Base-by-base conservation (phyloP, 1,140 invertebrate species). In the Panagrolaimus sp. region DNA sequence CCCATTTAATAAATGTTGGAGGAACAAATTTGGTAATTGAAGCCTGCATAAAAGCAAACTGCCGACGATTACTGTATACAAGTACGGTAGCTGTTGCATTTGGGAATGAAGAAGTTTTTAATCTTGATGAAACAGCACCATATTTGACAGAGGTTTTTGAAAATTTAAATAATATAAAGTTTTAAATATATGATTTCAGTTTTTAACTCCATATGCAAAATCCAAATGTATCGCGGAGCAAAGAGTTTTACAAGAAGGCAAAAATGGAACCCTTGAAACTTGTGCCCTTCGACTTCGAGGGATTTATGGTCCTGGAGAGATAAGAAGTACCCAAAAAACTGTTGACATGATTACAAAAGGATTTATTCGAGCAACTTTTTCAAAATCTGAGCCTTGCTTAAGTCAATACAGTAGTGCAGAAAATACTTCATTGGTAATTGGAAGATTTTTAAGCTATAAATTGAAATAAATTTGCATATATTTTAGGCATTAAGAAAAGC, bases 351-450 rank as follows among this genome's bases (percentile, higher is more conserved):
- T 38, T 26, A 47, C 17, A 21, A 26, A 70, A 67, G 32, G 43
- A 15, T 63, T 17, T 38, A 26, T 76, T 9, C 58, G 12, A 48
- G 65, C 64, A 7, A 78, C 46, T 10, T 76, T 76, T 43, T 26
- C 63, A 21, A 77, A 78, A 55, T 67, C 72, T 17, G 10, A 24
- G 9, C 58, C 45, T 10, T 67, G 65, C 38, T 28, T 73, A n/a
- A 76, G 76, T 15, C 75, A 76, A 45, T 78, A 78, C 73, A 76
- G 75, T 66, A 68, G 76, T 43, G 76, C 63, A 21, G 55, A 78
- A 38, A 76, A 76, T 62, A 67, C 58, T 24, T 47, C 65, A n/a
- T 67, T 67, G 43, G 74, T 72, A 72, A 74, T 21, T 72, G 3
- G 1, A 14, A 28, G 24, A 1, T 28, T 24, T 10, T 46, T 38